Conservation (phyloP, 2,888 invertebrate species). For the Drosophila mercatorum region DNA sequence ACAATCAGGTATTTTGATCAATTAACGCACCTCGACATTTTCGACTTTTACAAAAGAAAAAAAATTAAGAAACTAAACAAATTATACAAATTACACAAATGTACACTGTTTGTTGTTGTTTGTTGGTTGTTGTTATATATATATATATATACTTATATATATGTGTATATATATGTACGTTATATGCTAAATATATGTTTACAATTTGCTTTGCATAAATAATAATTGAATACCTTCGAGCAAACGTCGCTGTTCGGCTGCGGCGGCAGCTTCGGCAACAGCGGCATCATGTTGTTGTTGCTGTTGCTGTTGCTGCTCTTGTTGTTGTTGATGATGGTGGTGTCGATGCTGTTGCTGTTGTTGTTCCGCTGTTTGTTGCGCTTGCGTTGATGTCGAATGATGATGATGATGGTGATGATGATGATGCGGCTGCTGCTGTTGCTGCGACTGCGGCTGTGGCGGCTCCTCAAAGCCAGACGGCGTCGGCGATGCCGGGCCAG, state of each 20-base stretch:
- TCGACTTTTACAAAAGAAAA: constrained; percentile 11
- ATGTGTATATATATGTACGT: constrained; percentile 32
- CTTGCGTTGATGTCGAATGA: constrained; percentile 52
- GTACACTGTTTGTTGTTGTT: constrained; percentile 41
- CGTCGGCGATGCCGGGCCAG: constrained; percentile 81
- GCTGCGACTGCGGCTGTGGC: constrained; percentile 29
- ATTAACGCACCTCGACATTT: constrained; percentile 30
- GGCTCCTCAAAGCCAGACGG: constrained; percentile 80
- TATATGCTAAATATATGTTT: constrained; percentile 47
- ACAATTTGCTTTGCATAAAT: constrained; percentile 56
- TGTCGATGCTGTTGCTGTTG: constrained; percentile 51
- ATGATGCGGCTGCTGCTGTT: constrained; percentile 61
- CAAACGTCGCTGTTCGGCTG: constrained; percentile 84
- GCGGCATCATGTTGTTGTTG: constrained; percentile 68
- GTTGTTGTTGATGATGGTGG: constrained; percentile 54
- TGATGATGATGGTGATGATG: constrained; percentile 63
- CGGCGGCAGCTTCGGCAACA: constrained; percentile 78
- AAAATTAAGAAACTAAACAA: constrained; percentile 43
- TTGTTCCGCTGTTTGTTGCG: constrained; percentile 62
- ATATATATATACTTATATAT: constrained; percentile 43
- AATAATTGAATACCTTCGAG: constrained; percentile 84
- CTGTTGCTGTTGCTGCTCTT: constrained; percentile 67
- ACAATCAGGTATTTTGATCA: not conserved
- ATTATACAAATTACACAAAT: constrained; percentile 57
- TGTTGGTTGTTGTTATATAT: constrained; percentile 47